phyloP scores from a whole-genome alignment of 2,113 vertebrate species.

The Maylandia zebra region DNA sequence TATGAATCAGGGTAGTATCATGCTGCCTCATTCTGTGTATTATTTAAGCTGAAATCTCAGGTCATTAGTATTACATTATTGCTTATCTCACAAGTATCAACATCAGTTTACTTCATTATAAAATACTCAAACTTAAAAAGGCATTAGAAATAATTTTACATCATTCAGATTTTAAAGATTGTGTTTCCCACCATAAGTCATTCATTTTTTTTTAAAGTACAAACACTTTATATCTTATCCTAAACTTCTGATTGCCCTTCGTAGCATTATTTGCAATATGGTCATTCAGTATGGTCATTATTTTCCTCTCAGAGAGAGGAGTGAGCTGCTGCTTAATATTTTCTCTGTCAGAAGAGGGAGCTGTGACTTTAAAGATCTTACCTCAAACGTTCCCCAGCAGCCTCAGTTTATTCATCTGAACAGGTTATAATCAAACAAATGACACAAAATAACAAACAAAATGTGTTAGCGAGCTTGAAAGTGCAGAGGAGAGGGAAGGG shows the following conservation, averaged over 20 bases:
- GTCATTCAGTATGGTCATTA: background rate
- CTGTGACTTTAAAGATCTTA: conserved; percentile 26
- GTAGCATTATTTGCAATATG: background rate
- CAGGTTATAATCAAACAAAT: background rate
- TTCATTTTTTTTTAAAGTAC: background rate
- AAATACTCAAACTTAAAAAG: background rate
- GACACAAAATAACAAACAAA: background rate
- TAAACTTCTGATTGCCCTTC: background rate
- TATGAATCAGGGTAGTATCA: background rate
- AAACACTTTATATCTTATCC: background rate
- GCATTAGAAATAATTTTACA: background rate
- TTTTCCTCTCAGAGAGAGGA: background rate
- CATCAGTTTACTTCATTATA: background rate
- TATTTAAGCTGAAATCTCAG: background rate
- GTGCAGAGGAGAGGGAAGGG: background rate
- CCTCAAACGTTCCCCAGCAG: background rate
- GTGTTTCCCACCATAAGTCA: background rate
- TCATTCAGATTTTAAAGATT: background rate
- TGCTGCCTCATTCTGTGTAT: background rate
- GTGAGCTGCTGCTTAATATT: background rate
- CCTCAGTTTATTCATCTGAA: background rate
- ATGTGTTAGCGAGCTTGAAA: rapidly evolving
- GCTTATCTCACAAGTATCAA: background rate
- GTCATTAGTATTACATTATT: background rate
- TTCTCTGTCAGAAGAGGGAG: conserved; percentile 60